Base-by-base conservation (phyloP, 2,888 invertebrate genomes). In the Hydriomena furcata region DNA sequence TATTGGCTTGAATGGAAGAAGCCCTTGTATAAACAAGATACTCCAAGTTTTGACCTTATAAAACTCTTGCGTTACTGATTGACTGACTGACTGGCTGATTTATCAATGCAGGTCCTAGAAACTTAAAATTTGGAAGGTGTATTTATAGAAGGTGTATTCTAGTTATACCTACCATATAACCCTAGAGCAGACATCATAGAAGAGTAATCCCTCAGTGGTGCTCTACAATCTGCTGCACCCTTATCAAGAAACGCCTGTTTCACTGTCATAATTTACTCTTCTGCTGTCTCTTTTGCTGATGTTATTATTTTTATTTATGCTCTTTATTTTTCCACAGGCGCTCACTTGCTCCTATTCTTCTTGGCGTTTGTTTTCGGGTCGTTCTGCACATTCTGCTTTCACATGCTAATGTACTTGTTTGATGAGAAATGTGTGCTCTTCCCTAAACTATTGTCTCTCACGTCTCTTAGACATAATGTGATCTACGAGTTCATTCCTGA, bases 361-460 rank as follows among this genome's bases (percentile, higher is more conserved):
- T 56, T 89, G 62, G 80, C 88, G 4, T 89, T 89, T 54, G 79
- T 89, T 1, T 90, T 88, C 47, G 89, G 89, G 6, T 85, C 85
- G 1, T 84, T 88, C 66, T 89, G 88, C 70, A 88, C 89, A 0
- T 88, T 86, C 63, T 86, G 84, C 65, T 87, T 89, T 64, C 85
- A 89, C 67, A 79, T 86, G 79, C 68, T 90, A 13, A 89, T 86
- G 84, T 86, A 84, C 58, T 65, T 89, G 49, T 89, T 90, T 47
- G 87, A 89, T 38, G 85, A 88, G 57, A 84, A 88, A 45, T 90
- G 90, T 55, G 86, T 90, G 25, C 66, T 90, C 20, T 89, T 77
- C 48, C 89, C 89, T 1, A 86, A 85, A 37, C 65, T 89, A 0
- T 65, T 86, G 17, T 78, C 83, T 0, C 61, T 89, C 0, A 66